Percentiles rank a stretch among this genome's conserved stretches.
Evolutionary conservation across 2,113 vertebrate species (phyloP).

Genomic region (western clawed frog (Xenopus tropicalis)): DNA sequence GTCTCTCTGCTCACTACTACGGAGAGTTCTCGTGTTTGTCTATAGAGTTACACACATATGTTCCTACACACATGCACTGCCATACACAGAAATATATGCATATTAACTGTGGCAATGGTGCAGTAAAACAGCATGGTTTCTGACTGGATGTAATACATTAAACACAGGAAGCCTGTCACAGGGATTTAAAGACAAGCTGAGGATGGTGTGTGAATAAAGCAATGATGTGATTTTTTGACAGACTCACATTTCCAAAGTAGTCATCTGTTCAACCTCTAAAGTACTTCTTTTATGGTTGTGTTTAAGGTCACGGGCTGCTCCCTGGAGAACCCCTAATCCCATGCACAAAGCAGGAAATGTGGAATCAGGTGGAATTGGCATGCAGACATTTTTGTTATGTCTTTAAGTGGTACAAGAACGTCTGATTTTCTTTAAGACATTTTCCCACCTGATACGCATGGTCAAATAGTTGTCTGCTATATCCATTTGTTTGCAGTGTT

Average conservation of each 20-base stretch:
- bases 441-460: too few species aligned
- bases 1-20: too few species aligned
- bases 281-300: not conserved
- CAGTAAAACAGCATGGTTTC: too few species aligned
- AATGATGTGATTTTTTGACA: not conserved
- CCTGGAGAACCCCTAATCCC: not conserved
- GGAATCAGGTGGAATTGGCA: not conserved
- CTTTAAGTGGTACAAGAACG: not conserved
- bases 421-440: not conserved
- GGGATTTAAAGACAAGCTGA: not conserved
- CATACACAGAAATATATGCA: too few species aligned
- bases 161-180: not conserved
- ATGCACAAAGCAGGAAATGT: constrained; percentile 3
- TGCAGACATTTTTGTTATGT: constrained; percentile 1
- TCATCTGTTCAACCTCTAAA: not conserved
- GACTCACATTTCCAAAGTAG: not conserved
- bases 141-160: too few species aligned
- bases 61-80: too few species aligned
- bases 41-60: too few species aligned
- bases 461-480: too few species aligned
- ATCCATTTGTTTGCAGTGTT: too few species aligned
- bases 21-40: too few species aligned
- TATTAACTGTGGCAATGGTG: too few species aligned
- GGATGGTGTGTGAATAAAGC: not conserved
- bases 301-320: not conserved